Percentiles rank a stretch among this genome's conserved stretches.
Conservation (phyloP, 2,888 invertebrate genomes). For the Gymnosoma rotundatum region DNA sequence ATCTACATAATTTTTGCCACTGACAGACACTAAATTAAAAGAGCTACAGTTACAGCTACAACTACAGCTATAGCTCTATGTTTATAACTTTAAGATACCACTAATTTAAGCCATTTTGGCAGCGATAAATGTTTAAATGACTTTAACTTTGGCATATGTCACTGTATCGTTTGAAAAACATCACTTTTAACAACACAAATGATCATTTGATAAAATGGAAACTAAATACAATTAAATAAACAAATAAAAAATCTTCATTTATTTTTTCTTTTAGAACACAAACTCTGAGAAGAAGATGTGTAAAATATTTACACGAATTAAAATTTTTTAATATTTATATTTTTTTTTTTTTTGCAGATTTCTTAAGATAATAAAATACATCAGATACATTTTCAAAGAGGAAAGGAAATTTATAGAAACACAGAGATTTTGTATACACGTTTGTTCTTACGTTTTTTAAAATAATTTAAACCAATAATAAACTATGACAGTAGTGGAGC, state of each 20-base stretch:
- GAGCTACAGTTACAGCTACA: constrained; percentile 30
- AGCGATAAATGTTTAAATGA: constrained; percentile 73
- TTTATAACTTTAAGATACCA: constrained; percentile 34
- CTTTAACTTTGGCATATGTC: constrained; percentile 74
- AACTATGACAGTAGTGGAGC: too few relatives aligned
- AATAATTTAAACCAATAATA: too few relatives aligned
- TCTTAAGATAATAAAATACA: too few relatives aligned
- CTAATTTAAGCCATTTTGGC: constrained; percentile 59
- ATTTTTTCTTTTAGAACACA: constrained; percentile 1
- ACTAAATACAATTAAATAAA: constrained; percentile 9
- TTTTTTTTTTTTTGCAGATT: too few relatives aligned
- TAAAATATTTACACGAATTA: constrained; percentile 22
- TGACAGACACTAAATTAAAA: constrained; percentile 28
- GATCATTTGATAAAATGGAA: constrained; percentile 50
- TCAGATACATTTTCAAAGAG: too few relatives aligned
- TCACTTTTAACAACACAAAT: constrained; percentile 65
- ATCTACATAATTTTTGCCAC: constrained; percentile 48
- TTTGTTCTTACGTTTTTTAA: too few relatives aligned
- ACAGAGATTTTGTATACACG: too few relatives aligned
- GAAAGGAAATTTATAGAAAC: too few relatives aligned
- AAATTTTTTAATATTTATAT: constrained; percentile 6
- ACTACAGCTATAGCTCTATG: neutral
- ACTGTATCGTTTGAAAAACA: constrained; percentile 71
- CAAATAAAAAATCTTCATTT: neutral
- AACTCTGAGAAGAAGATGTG: neutral